Evolutionary conservation across 2,888 invertebrate genomes (phyloP), one percentile per base, ranked within the genome.

Genomic region (Malacosoma neustria): DNA sequence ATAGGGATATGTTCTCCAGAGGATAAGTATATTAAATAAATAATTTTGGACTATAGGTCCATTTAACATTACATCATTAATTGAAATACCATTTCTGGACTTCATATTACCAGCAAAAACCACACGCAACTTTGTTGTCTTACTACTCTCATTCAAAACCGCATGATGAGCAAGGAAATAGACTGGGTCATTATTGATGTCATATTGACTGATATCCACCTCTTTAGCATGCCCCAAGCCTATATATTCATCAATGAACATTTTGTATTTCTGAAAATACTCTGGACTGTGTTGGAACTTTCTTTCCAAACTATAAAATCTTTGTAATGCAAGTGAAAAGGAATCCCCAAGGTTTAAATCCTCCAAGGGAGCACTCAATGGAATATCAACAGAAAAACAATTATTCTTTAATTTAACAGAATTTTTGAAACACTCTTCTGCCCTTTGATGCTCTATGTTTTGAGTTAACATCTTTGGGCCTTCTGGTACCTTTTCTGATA

Each of bases 161-260:
- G 44, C 34, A 29, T 44, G 44, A 14, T 47, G 47, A 1, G 47
- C 41, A 5, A 47, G 33, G 31, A 47, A 47, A 30, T 44, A 47
- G 4, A 42, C 40, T 31, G 46, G 44, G 22, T 44, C 38, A 11
- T 6, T 38, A 3, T 14, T 9, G 3, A 37, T n/a, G 30, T 43
- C 34, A 34, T 40, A 43, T 9, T 34, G 22, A 14, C 33, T 41
- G n/a, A 45, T 34, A 15, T 45, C 39, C 29, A 41, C 33, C 2
- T 12, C 11, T 3, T 11, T 36, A 9, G 31, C 41, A 37, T 45
- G 45, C 31, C 37, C 40, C 11, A 37, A 12, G n/a, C 15, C 6
- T 6, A 42, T 15, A 29, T 42, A 45, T 9, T 45, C 37, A 32
- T 38, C 32, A 13, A 42, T 42, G 14, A 45, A 41, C 6, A 40